Percentiles rank a stretch among this genome's conserved stretches.
Conservation (phyloP, 2,888 invertebrate genomes). For the Stenurella melanura region DNA sequence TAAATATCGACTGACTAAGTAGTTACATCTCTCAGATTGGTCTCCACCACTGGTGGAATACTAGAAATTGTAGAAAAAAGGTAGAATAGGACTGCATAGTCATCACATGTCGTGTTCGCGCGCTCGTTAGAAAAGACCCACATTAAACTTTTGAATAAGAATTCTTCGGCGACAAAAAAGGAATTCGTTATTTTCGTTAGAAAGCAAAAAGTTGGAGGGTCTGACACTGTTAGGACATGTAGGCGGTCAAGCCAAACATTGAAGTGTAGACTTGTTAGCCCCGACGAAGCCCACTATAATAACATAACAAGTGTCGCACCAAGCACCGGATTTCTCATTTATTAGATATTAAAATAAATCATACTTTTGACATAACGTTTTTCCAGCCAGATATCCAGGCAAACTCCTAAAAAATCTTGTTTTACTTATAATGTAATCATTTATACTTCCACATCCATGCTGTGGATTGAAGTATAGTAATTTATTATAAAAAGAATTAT, state of each 20-base stretch:
- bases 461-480: too few relatives aligned
- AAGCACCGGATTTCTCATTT: conserved; percentile 17
- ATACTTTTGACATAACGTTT: background rate
- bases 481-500: too few relatives aligned
- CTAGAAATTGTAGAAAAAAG: conserved; percentile 16
- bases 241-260: conserved; percentile 36
- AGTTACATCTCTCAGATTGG: background rate
- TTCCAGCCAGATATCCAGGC: too few relatives aligned
- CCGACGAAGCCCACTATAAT: conserved; percentile 15
- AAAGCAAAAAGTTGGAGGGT: conserved; percentile 48
- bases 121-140: conserved; percentile 52
- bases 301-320: conserved; percentile 18
- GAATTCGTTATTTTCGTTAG: conserved; percentile 48
- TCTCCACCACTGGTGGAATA: conserved; percentile 8
- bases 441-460: too few relatives aligned
- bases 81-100: conserved; percentile 22
- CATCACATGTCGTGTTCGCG: conserved; percentile 48
- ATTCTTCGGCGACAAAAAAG: conserved; percentile 48
- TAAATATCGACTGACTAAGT: background rate
- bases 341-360: conserved; percentile 12
- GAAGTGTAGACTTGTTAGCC: conserved; percentile 29
- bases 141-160: conserved; percentile 52
- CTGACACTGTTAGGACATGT: conserved; percentile 44
- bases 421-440: too few relatives aligned
- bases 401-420: too few relatives aligned